These are phyloP conservation scores for Plodia interpunctella DNA, from an alignment of 1,140 invertebrate species.

Conservation along the genomic window DNA sequence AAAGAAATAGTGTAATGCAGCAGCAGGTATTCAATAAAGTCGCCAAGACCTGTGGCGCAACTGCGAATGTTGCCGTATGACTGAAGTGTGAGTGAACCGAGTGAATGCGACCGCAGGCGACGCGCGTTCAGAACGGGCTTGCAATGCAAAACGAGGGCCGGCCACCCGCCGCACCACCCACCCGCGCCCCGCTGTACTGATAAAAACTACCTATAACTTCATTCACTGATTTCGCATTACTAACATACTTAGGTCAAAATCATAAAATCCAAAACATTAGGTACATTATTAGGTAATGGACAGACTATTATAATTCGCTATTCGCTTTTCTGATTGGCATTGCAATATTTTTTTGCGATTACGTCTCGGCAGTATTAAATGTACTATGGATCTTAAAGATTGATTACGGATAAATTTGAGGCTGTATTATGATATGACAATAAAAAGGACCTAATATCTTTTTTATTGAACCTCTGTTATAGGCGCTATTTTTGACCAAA, in stretches of 20 bases:
- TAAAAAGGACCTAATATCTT: too few relatives aligned
- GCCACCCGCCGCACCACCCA: slow-evolving; percentile 20
- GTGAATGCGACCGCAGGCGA: slow-evolving; percentile 18
- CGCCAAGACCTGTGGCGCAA: slow-evolving; percentile 43
- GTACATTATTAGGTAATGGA: too few relatives aligned
- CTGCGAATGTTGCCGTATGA: slow-evolving; percentile 59
- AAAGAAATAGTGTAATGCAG: slow-evolving; percentile 22
- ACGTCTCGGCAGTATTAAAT: too few relatives aligned
- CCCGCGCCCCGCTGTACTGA: slow-evolving; percentile 29
- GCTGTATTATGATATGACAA: too few relatives aligned
- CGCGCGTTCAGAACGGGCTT: slow-evolving; percentile 34
- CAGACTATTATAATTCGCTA: too few relatives aligned
- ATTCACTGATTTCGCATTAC: slow-evolving; percentile 38
- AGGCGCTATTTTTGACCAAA: too few relatives aligned
- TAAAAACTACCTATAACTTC: slow-evolving; percentile 44
- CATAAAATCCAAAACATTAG: too few relatives aligned
- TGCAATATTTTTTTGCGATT: too few relatives aligned
- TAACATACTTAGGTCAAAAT: background rate
- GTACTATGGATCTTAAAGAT: too few relatives aligned
- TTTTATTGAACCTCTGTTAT: too few relatives aligned
- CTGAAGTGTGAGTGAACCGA: slow-evolving; percentile 43
- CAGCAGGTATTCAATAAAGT: slow-evolving; percentile 24
- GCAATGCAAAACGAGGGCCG: slow-evolving; percentile 37
- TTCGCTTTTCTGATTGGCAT: too few relatives aligned
- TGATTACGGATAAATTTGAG: too few relatives aligned